Percentiles rank a stretch among this genome's conserved stretches.
These are phyloP conservation scores for Astropecten irregularis DNA, from an alignment of 53 echinoderm and acorn worm genomes.

Conservation along the genomic window DNA sequence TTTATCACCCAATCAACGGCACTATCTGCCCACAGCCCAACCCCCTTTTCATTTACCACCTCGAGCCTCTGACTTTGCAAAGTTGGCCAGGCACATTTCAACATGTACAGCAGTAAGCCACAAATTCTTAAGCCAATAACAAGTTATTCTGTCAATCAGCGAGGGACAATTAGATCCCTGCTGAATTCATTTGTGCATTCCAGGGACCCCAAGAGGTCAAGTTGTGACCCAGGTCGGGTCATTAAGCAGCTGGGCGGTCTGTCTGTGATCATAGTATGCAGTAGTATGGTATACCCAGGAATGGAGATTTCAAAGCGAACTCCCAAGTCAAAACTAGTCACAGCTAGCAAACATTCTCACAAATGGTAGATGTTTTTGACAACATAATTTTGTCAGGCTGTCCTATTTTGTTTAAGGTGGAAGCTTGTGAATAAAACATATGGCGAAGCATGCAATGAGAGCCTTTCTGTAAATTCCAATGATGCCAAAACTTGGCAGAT, in stretches of 20 bases:
- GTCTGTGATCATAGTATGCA: constrained; percentile 14
- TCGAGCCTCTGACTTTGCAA: background rate
- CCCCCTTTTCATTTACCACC: constrained; percentile 1
- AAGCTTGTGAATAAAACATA: background rate
- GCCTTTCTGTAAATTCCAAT: background rate
- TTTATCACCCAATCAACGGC: constrained; percentile 39
- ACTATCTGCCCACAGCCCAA: constrained; percentile 7
- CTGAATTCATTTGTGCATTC: constrained; percentile 60
- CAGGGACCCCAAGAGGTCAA: constrained; percentile 52
- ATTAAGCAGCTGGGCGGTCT: constrained; percentile 37
- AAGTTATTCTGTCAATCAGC: constrained; percentile 52
- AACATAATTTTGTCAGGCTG: constrained; percentile 33
- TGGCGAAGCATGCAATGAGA: background rate
- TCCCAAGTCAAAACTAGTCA: background rate
- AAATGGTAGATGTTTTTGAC: constrained; percentile 45
- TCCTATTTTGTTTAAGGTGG: constrained; percentile 25
- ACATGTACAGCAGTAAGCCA: background rate
- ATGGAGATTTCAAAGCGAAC: too few species aligned
- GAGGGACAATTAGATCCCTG: constrained; percentile 53
- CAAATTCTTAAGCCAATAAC: background rate
- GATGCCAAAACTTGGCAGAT: background rate
- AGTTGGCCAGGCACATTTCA: constrained; percentile 45
- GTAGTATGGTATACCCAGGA: too few species aligned
- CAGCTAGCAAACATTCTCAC: background rate
- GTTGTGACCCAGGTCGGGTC: constrained; percentile 49